Conservation (phyloP, 2,113 vertebrate genomes). For the Nibea coibor region DNA sequence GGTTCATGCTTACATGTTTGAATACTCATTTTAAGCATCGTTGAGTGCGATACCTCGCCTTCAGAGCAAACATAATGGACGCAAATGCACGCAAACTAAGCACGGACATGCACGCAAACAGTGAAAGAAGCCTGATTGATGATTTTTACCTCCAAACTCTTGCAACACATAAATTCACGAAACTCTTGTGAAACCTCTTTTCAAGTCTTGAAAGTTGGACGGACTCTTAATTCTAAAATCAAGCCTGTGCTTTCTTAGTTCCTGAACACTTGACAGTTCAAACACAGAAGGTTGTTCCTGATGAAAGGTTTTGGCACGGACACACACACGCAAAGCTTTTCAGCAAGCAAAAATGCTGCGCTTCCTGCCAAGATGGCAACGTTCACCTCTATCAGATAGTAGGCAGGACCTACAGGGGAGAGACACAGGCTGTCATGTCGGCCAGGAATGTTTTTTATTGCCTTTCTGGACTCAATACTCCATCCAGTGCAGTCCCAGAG, state of each 20-base stretch:
- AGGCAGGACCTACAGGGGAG: conserved; percentile 58
- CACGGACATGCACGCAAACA: conserved; percentile 5
- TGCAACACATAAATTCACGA: conserved; percentile 22
- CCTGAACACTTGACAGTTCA: conserved; percentile 42
- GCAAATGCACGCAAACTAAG: background rate
- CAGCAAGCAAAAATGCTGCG: conserved; percentile 35
- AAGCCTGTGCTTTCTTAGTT: conserved; percentile 34
- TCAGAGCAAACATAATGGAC: background rate
- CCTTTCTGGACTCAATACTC: conserved; percentile 40
- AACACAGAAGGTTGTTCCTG: conserved; percentile 46
- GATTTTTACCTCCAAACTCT: conserved; percentile 32
- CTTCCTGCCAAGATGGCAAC: conserved; percentile 70
- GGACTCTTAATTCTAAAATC: conserved; percentile 30
- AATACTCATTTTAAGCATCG: background rate
- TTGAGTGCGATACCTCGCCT: background rate
- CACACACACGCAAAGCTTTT: conserved; percentile 53
- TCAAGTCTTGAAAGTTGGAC: conserved; percentile 7
- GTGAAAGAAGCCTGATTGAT: conserved; percentile 3
- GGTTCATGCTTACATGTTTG: background rate
- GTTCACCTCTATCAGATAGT: conserved; percentile 53
- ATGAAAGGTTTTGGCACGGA: conserved; percentile 52
- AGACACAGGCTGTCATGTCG: conserved; percentile 33
- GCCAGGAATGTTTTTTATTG: conserved; percentile 61
- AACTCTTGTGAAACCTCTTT: background rate
- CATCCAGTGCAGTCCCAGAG: conserved; percentile 7